phyloP scores from a whole-genome alignment of 2,888 invertebrate species.

The Trichogramma evanescens region DNA sequence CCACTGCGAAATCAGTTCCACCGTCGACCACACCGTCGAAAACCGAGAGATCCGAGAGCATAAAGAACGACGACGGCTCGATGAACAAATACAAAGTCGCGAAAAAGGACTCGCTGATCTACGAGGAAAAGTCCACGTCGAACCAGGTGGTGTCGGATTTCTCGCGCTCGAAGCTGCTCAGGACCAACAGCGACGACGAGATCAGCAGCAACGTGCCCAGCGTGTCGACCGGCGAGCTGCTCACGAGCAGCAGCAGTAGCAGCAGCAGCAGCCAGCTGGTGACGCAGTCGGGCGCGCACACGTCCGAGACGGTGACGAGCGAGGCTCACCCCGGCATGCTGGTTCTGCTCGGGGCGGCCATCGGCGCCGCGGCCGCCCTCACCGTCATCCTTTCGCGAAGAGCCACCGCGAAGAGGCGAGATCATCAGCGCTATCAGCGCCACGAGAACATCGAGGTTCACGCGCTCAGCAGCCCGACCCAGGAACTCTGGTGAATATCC shows the following conservation, averaged over 20 bases:
- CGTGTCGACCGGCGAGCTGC: conserved; percentile 40
- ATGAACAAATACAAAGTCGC: conserved; percentile 1
- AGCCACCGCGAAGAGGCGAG: conserved; percentile 36
- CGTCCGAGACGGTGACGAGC: conserved; percentile 32
- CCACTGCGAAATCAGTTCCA: neutral
- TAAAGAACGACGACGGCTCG: neutral
- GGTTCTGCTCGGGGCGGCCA: conserved; percentile 52
- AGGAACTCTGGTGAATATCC: conserved; percentile 63
- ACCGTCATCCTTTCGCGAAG: conserved; percentile 47
- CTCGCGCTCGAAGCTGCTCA: conserved; percentile 14
- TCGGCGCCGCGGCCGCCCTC: conserved; percentile 53
- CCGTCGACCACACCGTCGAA: neutral
- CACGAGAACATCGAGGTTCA: conserved; percentile 57
- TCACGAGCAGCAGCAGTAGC: conserved; percentile 35
- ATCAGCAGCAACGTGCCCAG: neutral
- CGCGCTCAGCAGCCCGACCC: conserved; percentile 53
- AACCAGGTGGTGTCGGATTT: conserved; percentile 10
- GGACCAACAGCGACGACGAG: conserved; percentile 3
- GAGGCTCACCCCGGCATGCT: conserved; percentile 54
- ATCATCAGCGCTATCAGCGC: conserved; percentile 36
- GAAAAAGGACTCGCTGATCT: neutral
- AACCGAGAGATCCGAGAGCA: neutral
- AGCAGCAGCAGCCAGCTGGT: conserved; percentile 34
- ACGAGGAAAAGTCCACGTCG: conserved; percentile 7
- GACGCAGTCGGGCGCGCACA: conserved; percentile 35